Base-by-base conservation (phyloP, 2,888 invertebrate species). In the Nezara viridula region DNA sequence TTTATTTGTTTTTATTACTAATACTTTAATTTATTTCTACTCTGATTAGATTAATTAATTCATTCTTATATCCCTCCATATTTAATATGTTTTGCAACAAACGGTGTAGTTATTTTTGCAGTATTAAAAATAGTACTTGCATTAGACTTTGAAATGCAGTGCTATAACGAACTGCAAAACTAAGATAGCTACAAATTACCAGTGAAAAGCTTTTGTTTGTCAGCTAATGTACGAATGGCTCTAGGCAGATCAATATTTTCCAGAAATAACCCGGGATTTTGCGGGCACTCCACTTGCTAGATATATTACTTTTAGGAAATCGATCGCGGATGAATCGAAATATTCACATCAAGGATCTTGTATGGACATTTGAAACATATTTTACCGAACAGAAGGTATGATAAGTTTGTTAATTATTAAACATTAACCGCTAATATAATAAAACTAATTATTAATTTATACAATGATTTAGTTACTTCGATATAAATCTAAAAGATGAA, bases 241-340 rank as follows among this genome's bases (percentile, higher is more conserved):
- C 66, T 37, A 19, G 66, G 19, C 32, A 21, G 66, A 73, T 73
- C 66, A 10, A 73, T 73, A 73, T 73, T 73, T 73, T 73, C 66
- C 66, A 73, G 66, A 73, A 73, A 73, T 73, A 73, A 73, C 66
- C 27, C 66, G 14, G 66, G 12, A 32, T 66, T 66, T 66, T 16
- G 14, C 27, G 16, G 27, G 32, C 66, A 19, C 66, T 73, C 32
- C 37, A 73, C 66, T 73, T 73, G 66, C 37, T 73, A 19, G 32
- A 37, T 73, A 21, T 37, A 73, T 73, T 37, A 66, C 66, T 19
- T 60, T 60, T 73, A 32, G 32, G 19, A 73, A 73, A 73, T 73
- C 19, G 66, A 73, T 37, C 6, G 16, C 19, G 2, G 19, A 37
- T 14, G 27, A 0, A 60, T 27, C 60, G 2, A 27, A 14, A 60